Base-by-base conservation (phyloP, 2,113 vertebrate genomes). In the Gopherus flavomarginatus region DNA sequence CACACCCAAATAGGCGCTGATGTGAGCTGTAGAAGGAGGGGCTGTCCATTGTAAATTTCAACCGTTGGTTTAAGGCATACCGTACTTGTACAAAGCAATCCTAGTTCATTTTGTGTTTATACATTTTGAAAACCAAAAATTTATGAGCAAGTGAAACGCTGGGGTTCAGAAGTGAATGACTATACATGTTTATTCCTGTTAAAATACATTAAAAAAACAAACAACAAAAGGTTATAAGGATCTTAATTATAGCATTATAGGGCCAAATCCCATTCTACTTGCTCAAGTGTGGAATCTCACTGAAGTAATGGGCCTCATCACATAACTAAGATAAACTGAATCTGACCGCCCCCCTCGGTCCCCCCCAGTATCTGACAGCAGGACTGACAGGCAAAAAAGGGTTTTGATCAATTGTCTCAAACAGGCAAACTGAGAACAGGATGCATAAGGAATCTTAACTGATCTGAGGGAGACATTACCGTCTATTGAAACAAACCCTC, bases 51-150 rank as follows among this genome's bases (percentile, higher is more conserved):
- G 42, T 78, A 44, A 78, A 90, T 50, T 89, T 94, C 81, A 81
- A 12, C 62, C 19, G 1, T 86, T 94, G 93, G 59, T 44, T 22
- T 90, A 91, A 53, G 29, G 52, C 5, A n/a, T 50, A 49, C 10
- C 9, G 47, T 49, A 78, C 78, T 38, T 59, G 42, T 42, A 42
- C 42, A 42, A 42, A 42, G 42, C 42, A 42, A 42, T 42, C 42
- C 42, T 42, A 42, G 42, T 42, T 42, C 42, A 42, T 42, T 42
- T 42, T 42, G 42, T 42, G 42, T 42, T 42, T 42, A 42, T 59
- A 27, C 90, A 87, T 84, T 90, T 92, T 56, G 78, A 91, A 96
- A 86, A 91, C 1, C 57, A 95, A 77, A 95, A 95, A 90, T 24
- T 8, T 21, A 90, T 79, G 57, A 83, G 54, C 57, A 87, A 16